Conservation (phyloP, 1,140 invertebrate genomes). For the Temnothorax nylanderi region DNA sequence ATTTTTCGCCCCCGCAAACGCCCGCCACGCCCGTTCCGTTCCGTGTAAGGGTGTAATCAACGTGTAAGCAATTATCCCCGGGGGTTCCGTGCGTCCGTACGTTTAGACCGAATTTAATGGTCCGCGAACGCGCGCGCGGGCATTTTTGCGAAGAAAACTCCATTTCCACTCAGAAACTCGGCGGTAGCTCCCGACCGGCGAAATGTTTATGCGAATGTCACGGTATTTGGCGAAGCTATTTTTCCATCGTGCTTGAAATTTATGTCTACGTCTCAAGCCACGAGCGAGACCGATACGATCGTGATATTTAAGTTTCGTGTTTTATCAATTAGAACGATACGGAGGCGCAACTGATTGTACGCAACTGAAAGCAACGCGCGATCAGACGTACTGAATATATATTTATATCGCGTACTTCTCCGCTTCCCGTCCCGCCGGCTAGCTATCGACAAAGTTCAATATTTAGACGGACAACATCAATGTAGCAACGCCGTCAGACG, state of each 20-base stretch:
- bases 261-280: not conserved
- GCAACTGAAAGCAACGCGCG: not conserved
- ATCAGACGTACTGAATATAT: not conserved
- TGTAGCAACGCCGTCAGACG: not conserved
- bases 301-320: not conserved
- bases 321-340: not conserved
- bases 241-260: not conserved
- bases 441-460: slow-evolving; percentile 29
- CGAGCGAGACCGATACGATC: not conserved
- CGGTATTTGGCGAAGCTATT: not conserved
- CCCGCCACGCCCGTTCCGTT: slow-evolving; percentile 39
- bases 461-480: slow-evolving; percentile 45
- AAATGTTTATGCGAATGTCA: slow-evolving; percentile 26
- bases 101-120: slow-evolving; percentile 38
- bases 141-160: slow-evolving; percentile 1
- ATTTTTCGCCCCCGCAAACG: slow-evolving; percentile 39
- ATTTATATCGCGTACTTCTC: slow-evolving; percentile 1
- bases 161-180: not conserved
- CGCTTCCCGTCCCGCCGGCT: too few species aligned
- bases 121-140: not conserved
- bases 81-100: slow-evolving; percentile 13
- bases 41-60: slow-evolving; percentile 42
- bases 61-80: slow-evolving; percentile 48
- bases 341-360: not conserved
- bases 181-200: not conserved